Evolutionary conservation across 2,888 invertebrate genomes (phyloP).

Genomic region (Diaprepes abbreviatus): DNA sequence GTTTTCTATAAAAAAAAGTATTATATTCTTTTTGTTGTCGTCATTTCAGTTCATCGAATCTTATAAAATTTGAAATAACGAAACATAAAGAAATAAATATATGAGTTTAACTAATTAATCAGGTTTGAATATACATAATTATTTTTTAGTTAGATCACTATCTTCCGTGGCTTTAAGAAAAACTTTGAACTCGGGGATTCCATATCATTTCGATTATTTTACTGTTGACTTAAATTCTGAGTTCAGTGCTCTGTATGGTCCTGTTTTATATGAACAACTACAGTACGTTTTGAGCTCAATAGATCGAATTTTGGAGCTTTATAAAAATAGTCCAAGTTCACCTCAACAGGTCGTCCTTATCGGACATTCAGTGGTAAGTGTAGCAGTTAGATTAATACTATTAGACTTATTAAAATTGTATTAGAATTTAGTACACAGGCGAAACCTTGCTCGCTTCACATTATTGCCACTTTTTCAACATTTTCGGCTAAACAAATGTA

Average conservation of each 20-base stretch:
- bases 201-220: constrained; percentile 92
- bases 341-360: constrained; percentile 82
- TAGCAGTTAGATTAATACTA: too few species aligned
- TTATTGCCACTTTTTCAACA: too few species aligned
- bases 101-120: too few species aligned
- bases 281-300: constrained; percentile 80
- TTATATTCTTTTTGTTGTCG: too few species aligned
- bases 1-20: too few species aligned
- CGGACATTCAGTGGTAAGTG: constrained; percentile 93
- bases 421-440: too few species aligned
- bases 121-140: too few species aligned
- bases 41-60: too few species aligned
- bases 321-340: constrained; percentile 64
- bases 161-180: constrained; percentile 93
- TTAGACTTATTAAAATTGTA: too few species aligned
- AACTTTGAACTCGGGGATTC: constrained; percentile 76
- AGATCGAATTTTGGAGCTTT: constrained; percentile 80
- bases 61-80: too few species aligned
- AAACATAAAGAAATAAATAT: too few species aligned
- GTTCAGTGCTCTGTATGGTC: constrained; percentile 88
- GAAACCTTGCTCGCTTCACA: too few species aligned
- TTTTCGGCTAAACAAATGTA: neutral
- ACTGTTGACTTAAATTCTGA: constrained; percentile 93
- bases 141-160: constrained; percentile 83
- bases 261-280: constrained; percentile 83